phyloP scores from a whole-genome alignment of 2,888 invertebrate genomes.

The Spialia ferax region DNA sequence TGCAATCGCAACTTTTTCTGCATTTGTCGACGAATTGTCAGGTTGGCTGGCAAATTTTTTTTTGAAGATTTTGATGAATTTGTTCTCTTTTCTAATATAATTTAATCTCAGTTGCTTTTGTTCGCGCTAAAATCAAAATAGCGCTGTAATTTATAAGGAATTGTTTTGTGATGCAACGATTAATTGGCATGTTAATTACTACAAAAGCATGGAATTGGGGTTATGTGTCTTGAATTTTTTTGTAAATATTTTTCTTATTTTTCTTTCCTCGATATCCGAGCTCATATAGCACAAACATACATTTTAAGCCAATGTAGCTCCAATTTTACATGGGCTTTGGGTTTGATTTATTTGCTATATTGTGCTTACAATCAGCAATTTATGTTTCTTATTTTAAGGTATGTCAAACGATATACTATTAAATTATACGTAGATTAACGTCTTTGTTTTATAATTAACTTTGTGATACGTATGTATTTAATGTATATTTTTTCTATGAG shows the following conservation, averaged over 20 bases:
- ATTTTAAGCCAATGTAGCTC: background rate
- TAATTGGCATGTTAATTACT: slow-evolving; percentile 36
- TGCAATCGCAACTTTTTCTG: too few relatives aligned
- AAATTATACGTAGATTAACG: background rate
- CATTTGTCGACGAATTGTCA: background rate
- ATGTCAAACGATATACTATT: background rate
- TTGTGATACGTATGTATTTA: background rate
- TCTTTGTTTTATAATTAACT: background rate
- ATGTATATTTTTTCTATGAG: background rate
- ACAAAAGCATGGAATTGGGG: background rate
- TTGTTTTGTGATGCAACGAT: slow-evolving; percentile 1
- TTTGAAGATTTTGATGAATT: background rate
- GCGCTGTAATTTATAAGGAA: slow-evolving; percentile 8
- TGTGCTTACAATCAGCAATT: background rate
- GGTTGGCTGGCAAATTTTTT: background rate
- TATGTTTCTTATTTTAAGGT: background rate
- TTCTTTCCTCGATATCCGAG: background rate
- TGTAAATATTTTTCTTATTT: background rate
- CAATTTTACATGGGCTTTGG: background rate
- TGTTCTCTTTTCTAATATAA: background rate
- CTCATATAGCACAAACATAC: background rate
- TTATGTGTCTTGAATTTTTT: background rate
- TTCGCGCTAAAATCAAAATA: background rate
- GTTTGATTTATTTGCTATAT: background rate
- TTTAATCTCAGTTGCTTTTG: background rate